phyloP scores from a whole-genome alignment of 2,797 vertebrate species.

The Alectoris magna region DNA sequence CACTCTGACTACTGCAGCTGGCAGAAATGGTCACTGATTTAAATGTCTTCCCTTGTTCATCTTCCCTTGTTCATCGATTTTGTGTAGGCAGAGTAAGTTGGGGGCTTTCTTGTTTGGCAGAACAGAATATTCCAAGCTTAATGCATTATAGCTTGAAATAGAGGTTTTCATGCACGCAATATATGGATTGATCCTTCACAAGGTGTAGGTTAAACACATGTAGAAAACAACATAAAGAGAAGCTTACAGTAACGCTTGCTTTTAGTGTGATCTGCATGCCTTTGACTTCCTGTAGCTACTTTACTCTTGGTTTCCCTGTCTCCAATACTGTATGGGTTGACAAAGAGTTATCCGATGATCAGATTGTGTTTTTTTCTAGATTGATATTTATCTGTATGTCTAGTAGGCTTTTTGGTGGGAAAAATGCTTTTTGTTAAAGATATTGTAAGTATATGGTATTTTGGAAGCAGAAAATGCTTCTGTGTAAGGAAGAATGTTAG shows the following conservation, averaged over 20 bases:
- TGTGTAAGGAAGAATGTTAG: not conserved
- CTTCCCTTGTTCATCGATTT: not conserved
- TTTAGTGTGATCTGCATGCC: not conserved
- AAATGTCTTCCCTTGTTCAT: too few relatives aligned
- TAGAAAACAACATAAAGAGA: not conserved
- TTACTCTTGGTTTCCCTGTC: not conserved
- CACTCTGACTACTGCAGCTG: not conserved
- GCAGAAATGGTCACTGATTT: not conserved
- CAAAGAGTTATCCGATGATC: not conserved
- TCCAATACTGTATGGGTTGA: not conserved
- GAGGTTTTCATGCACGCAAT: too few relatives aligned
- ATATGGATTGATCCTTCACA: not conserved
- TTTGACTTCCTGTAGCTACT: not conserved
- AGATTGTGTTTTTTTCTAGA: not conserved
- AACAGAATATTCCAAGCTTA: not conserved
- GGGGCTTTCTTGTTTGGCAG: not conserved
- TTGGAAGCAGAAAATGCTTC: not conserved
- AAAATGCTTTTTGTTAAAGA: not conserved
- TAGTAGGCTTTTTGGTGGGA: not conserved
- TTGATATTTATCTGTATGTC: not conserved
- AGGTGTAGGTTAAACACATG: fast-evolving
- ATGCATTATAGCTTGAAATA: not conserved
- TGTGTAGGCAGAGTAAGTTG: not conserved
- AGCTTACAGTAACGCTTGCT: not conserved
- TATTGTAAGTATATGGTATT: not conserved